Evolutionary conservation across 2,113 vertebrate species (phyloP), one percentile per base, ranked within the genome.

Genomic region (Picathartes gymnocephalus): DNA sequence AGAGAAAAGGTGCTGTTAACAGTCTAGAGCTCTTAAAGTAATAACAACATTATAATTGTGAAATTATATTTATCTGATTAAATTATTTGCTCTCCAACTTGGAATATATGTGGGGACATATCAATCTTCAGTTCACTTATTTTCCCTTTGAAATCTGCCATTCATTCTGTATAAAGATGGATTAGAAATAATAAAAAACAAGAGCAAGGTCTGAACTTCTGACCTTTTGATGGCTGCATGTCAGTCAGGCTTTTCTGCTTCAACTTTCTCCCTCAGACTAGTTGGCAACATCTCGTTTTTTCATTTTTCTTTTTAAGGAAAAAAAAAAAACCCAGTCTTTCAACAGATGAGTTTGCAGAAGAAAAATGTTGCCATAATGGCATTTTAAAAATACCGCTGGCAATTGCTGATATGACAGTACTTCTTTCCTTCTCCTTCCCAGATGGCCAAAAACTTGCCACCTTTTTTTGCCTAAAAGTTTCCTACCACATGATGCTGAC

Each of bases 371-470:
- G 40, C 48, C 30, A 72, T 76, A 93, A 94, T 69, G 72, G 22
- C 57, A 90, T 92, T 97, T 97, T 91, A 90, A 96, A 96, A 96
- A 96, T 87, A 94, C 85, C 1, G 0, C 77, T 71, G 44, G 54
- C 50, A 94, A 78, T 66, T 97, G 81, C 92, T 97, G 90, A 97
- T 91, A 58, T 54, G 77, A 27, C 71, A 95, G 73, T 85, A 81
- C 18, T 96, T 73, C 79, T 94, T 93, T 96, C 77, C 82, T 78
- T 96, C 91, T 94, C 20, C 72, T 82, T 77, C 50, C 24, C 61
- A 50, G 74, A 90, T 84, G 20, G 62, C 62, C 65, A 83, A 86
- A 94, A 95, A 66, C 44, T 69, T 87, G 21, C 24, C 54, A 60
- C 58, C 20, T 65, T 25, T 76, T 95, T 45, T 80, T 79, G 23